Evolutionary conservation across 1,140 invertebrate genomes (phyloP).

Genomic region (Bradynema listronoti): DNA sequence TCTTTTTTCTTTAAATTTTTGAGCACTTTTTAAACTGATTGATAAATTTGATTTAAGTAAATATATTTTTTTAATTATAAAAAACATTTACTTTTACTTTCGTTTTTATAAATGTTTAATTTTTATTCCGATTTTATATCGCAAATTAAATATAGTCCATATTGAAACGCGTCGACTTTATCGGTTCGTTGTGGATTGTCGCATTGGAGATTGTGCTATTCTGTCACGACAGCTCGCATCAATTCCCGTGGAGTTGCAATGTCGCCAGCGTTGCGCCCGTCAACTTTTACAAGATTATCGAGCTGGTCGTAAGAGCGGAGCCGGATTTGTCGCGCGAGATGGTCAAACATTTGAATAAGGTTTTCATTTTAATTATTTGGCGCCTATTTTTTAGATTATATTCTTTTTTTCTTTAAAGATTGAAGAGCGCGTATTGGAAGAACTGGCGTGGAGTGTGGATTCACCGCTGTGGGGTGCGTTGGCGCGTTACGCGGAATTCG

Average conservation of each 20-base stretch:
- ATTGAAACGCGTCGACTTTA: constrained; percentile 46
- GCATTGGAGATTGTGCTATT: constrained; percentile 48
- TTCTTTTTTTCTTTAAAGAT: constrained; percentile 63
- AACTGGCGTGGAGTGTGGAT: constrained; percentile 75
- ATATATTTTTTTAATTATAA: too few relatives aligned
- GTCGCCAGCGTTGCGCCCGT: constrained; percentile 69
- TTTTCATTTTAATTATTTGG: constrained; percentile 2
- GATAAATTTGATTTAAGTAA: too few relatives aligned
- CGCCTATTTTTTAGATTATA: background rate
- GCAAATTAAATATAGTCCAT: constrained; percentile 27
- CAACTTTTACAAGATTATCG: constrained; percentile 77
- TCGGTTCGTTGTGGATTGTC: constrained; percentile 38
- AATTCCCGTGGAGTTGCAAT: constrained; percentile 41
- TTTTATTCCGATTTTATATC: background rate
- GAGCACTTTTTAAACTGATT: too few relatives aligned
- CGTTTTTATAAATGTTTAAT: constrained; percentile 18
- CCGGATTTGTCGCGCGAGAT: constrained; percentile 81
- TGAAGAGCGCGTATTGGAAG: constrained; percentile 90
- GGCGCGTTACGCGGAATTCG: constrained; percentile 44
- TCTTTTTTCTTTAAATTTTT: too few relatives aligned
- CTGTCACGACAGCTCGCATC: constrained; percentile 28
- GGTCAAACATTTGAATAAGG: constrained; percentile 81
- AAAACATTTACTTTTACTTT: too few relatives aligned
- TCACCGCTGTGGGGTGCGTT: constrained; percentile 75
- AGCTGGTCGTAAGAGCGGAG: constrained; percentile 80